Evolutionary conservation across 2,113 vertebrate species (phyloP).

Genomic region (Neolamprologus sp.): DNA sequence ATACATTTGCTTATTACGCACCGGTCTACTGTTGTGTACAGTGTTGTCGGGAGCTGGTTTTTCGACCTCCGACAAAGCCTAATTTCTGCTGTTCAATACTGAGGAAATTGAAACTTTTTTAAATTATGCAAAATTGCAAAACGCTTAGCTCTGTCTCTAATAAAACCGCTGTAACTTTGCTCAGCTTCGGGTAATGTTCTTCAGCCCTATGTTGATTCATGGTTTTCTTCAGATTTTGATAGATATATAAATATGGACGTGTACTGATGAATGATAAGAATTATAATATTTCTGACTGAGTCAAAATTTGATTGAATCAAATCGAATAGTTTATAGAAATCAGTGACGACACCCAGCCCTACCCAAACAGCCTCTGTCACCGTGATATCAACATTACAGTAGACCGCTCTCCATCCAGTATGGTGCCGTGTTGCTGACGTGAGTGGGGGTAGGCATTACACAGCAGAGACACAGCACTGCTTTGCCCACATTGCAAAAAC

Average conservation of each 20-base stretch:
- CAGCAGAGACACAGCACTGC: background rate
- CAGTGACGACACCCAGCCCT: background rate
- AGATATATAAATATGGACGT: background rate
- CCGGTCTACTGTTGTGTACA: background rate
- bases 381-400: background rate
- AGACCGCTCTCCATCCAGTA: background rate
- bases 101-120: background rate
- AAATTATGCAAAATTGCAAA: background rate
- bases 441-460: background rate
- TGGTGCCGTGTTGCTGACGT: background rate
- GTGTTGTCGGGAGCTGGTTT: background rate
- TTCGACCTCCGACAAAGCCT: rapidly evolving
- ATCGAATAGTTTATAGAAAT: background rate
- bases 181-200: background rate
- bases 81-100: background rate
- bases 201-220: background rate
- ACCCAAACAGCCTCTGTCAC: background rate
- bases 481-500: background rate
- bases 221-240: background rate
- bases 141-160: background rate
- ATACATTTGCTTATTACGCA: background rate
- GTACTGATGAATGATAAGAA: background rate
- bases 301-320: background rate
- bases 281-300: background rate
- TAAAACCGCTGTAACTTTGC: background rate